Evolutionary conservation across 2,888 invertebrate species (phyloP), one percentile per base, ranked within the genome.

Genomic region (Crepidodera aurea): DNA sequence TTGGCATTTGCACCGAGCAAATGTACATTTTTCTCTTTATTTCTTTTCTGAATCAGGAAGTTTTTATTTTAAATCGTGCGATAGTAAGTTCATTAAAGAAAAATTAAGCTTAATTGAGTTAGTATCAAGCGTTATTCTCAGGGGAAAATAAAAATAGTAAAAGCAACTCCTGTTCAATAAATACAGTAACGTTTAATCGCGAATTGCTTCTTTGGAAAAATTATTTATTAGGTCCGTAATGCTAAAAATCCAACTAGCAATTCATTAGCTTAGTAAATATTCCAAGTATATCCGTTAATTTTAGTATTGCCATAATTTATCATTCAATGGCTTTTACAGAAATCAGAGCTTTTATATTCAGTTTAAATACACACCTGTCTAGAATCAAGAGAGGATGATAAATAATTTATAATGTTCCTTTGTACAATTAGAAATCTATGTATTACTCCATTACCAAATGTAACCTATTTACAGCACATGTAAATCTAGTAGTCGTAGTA

Each of bases 81-180:
- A 22, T 44, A 25, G 22, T 44, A 44, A 22, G 44, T 42, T 16
- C 22, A 25, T 44, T 44, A 44, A 42, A 44, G 44, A 44, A 44
- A 44, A 12, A 44, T 44, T 13, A 15, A 18, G n/a, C 13, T 7
- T 42, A 42, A 42, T 42, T 42, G 42, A 15, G 39, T 34, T 34
- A 34, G 34, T 12, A 12, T 6, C 13, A 39, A 15, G 16, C 6
- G 7, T 16, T 39, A n/a, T 39, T 15, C 39, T 8, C 39, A 39
- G 39, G 16, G 39, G n/a, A 15, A 16, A 39, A 39, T 39, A 22
- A 22, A 22, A 22, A 6, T 22, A n/a, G n/a, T n/a, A n/a, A n/a
- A n/a, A n/a, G n/a, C n/a, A n/a, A n/a, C n/a, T n/a, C n/a, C n/a
- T n/a, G n/a, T 6, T 22, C 22, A 6, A 22, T 22, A 22, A 6